Evolutionary conservation across 2,797 vertebrate genomes (phyloP).

Genomic region (Tamandua tetradactyla): DNA sequence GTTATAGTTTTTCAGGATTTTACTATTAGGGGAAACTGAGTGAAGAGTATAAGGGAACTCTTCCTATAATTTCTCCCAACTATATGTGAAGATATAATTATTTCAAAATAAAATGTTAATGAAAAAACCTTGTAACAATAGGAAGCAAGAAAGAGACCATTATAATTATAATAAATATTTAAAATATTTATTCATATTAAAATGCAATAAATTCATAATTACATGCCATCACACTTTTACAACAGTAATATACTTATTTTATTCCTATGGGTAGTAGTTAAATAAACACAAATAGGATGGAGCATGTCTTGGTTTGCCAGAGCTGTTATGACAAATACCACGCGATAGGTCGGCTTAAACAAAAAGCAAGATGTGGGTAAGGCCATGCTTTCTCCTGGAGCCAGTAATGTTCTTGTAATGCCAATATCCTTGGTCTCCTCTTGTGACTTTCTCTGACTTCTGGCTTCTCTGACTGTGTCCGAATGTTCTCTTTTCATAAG

Average conservation of each 20-base stretch:
- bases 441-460: no score
- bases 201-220: no score
- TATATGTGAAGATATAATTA: background rate
- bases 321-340: no score
- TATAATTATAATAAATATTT: no score
- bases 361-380: no score
- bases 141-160: conserved; percentile 7
- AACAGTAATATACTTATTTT: background rate
- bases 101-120: conserved; percentile 32
- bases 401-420: no score
- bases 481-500: no score
- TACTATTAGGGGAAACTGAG: background rate
- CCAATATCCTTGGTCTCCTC: no score
- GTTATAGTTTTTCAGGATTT: background rate
- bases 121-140: background rate
- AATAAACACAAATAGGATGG: background rate
- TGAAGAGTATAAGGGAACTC: background rate
- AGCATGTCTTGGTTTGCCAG: background rate
- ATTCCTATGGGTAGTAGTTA: background rate
- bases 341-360: no score
- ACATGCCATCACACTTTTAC: background rate
- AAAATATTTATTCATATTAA: no score
- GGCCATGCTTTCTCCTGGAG: no score
- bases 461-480: no score
- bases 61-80: conserved; percentile 19